Conservation (phyloP, 2,888 invertebrate genomes). For the Augiades crinisus region DNA sequence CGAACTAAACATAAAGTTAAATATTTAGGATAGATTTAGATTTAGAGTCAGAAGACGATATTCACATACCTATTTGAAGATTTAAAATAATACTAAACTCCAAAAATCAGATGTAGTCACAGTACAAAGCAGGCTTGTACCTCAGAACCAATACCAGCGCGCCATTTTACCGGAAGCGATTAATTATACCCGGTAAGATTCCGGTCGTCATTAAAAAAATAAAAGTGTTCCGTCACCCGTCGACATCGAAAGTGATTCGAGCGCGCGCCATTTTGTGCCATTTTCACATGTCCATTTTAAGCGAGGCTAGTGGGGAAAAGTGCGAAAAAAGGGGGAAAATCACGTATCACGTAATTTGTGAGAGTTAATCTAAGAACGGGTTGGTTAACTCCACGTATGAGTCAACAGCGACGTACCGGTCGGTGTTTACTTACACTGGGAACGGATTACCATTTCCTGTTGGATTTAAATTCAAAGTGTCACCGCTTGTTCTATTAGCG, state of each 20-base stretch:
- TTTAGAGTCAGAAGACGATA: too few species aligned
- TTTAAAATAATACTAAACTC: too few species aligned
- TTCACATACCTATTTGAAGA: too few species aligned
- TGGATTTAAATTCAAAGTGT: too few species aligned
- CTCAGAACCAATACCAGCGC: too few species aligned
- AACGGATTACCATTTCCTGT: conserved; percentile 17
- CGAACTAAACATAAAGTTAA: too few species aligned
- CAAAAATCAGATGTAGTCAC: too few species aligned
- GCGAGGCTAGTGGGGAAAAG: conserved; percentile 35
- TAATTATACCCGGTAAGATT: conserved; percentile 1
- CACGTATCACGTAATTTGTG: conserved; percentile 16
- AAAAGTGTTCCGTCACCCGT: conserved; percentile 35
- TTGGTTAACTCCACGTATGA: conserved; percentile 21
- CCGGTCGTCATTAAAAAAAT: conserved; percentile 36
- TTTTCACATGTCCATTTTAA: conserved; percentile 51
- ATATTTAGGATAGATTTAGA: too few species aligned
- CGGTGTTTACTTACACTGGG: background rate
- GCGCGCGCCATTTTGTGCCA: conserved; percentile 48
- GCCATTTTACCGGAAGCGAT: background rate
- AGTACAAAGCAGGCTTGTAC: too few species aligned
- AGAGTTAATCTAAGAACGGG: conserved; percentile 32
- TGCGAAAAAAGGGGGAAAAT: conserved; percentile 39
- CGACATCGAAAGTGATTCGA: conserved; percentile 49
- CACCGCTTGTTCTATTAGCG: too few species aligned
- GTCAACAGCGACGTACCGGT: background rate